Conservation (phyloP, 2,888 invertebrate species). For the Pachydiplax longipennis region DNA sequence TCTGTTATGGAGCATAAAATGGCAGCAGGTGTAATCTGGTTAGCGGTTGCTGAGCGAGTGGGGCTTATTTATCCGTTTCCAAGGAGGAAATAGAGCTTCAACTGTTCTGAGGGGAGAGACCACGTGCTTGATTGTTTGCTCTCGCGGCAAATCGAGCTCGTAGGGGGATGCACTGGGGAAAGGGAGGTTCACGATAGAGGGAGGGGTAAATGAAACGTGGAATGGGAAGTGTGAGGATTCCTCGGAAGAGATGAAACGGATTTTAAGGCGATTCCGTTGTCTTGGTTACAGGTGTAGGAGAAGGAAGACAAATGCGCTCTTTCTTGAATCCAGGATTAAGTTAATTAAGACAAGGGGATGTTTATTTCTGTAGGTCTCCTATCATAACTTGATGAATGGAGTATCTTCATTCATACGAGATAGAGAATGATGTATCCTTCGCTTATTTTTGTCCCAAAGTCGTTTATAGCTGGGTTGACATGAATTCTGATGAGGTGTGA, state of each 20-base stretch:
- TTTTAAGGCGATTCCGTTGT: no score
- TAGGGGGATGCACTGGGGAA: neutral
- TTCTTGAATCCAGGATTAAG: no score
- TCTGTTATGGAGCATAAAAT: neutral
- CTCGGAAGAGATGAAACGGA: neutral
- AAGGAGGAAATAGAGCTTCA: neutral
- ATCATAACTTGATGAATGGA: no score
- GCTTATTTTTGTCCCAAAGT: no score
- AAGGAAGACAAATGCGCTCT: no score
- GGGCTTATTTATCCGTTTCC: neutral
- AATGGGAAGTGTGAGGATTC: neutral
- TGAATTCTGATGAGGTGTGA: no score
- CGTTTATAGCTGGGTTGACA: no score
- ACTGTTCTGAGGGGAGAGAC: neutral
- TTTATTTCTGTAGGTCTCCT: no score
- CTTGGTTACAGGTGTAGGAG: no score
- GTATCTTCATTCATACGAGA: no score
- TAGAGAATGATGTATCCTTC: no score
- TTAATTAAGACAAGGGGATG: no score
- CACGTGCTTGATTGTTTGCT: neutral
- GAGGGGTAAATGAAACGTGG: neutral
- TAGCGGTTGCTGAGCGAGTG: neutral
- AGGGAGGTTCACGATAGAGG: neutral
- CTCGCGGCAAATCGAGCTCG: neutral
- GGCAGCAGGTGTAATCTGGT: neutral